Conservation (phyloP, 1,140 invertebrate species). For the Ylistrum balloti region DNA sequence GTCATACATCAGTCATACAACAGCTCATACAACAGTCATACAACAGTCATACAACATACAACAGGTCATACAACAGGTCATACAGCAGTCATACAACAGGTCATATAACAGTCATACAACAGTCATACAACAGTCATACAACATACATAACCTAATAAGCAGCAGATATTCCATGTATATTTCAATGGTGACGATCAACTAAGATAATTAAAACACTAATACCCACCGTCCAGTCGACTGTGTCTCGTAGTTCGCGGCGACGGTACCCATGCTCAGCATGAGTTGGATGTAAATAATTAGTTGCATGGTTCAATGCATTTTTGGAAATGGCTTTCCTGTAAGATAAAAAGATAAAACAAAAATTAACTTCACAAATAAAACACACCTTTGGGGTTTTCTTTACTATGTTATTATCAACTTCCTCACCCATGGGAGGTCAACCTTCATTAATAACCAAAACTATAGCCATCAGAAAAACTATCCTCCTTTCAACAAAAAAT, state of each 20-base stretch:
- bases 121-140: no score
- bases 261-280: constrained; percentile 76
- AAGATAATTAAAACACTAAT: no score
- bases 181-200: no score
- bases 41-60: no score
- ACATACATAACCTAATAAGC: no score
- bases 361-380: constrained; percentile 2
- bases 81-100: no score
- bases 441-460: neutral
- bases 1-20: no score
- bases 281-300: constrained; percentile 77
- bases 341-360: constrained; percentile 61
- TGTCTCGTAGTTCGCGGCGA: constrained; percentile 76
- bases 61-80: no score
- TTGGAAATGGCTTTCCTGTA: constrained; percentile 80
- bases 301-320: constrained; percentile 71
- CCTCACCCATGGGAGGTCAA: neutral
- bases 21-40: no score
- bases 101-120: no score
- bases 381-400: neutral
- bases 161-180: no score
- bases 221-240: constrained; percentile 81
- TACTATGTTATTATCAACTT: neutral
- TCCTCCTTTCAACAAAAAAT: neutral
- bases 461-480: neutral